Percentiles rank a stretch among this genome's conserved stretches.
phyloP scores from a whole-genome alignment of 2,888 invertebrate species.

The Ophion slaviceki region DNA sequence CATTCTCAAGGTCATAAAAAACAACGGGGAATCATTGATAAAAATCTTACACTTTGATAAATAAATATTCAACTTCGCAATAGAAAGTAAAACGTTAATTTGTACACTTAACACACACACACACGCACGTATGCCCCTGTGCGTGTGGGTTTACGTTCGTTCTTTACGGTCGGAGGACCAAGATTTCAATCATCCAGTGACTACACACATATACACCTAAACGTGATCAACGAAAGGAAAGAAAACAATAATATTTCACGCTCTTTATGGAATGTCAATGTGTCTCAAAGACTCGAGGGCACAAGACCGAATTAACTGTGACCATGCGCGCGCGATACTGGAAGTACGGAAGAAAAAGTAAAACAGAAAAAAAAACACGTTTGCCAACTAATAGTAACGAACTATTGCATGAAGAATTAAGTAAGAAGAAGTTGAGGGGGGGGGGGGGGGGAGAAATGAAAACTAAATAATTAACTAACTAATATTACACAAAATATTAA shows the following conservation, averaged over 20 bases:
- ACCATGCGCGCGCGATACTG: conserved; percentile 34
- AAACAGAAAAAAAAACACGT: conserved; percentile 69
- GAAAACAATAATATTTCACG: conserved; percentile 67
- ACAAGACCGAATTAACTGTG: conserved; percentile 57
- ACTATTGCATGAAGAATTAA: conserved; percentile 70
- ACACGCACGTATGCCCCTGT: neutral
- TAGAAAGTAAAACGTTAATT: neutral
- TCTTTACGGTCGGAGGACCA: conserved; percentile 62
- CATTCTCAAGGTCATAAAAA: neutral
- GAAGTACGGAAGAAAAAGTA: conserved; percentile 42
- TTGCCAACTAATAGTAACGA: conserved; percentile 80
- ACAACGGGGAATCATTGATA: neutral
- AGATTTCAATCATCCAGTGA: conserved; percentile 70
- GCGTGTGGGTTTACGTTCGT: conserved; percentile 64
- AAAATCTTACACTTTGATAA: neutral
- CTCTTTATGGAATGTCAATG: conserved; percentile 65
- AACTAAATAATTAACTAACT: conserved; percentile 76
- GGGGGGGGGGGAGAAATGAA: conserved; percentile 45
- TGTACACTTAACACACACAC: neutral
- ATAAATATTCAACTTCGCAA: neutral
- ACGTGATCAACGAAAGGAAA: conserved; percentile 44
- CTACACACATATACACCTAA: conserved; percentile 72
- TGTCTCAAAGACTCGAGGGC: conserved; percentile 74
- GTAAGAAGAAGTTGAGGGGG: neutral
- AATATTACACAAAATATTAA: conserved; percentile 76